phyloP scores from a whole-genome alignment of 2,888 invertebrate genomes.

The Dinocampus coccinellae region DNA sequence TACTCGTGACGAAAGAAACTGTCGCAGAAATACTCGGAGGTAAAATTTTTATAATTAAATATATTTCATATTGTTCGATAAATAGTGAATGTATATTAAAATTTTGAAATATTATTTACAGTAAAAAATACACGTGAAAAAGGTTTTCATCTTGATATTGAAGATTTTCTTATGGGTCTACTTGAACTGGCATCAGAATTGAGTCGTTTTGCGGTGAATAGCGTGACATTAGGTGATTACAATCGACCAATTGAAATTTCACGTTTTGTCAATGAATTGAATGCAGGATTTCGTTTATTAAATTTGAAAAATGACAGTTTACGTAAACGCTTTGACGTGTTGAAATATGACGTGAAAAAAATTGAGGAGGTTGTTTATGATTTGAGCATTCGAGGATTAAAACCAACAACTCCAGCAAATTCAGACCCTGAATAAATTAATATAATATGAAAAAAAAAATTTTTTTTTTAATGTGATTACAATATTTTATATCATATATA shows the following conservation, averaged over 20 bases:
- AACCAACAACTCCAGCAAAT: slow-evolving; percentile 61
- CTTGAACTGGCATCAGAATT: slow-evolving; percentile 87
- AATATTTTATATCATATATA: no score
- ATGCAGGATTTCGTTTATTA: slow-evolving; percentile 89
- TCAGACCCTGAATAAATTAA: slow-evolving; percentile 13
- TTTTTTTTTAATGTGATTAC: no score
- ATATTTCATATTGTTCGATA: background rate
- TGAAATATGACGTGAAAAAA: slow-evolving; percentile 94
- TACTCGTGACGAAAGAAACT: slow-evolving; percentile 80
- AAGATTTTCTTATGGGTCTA: slow-evolving; percentile 90
- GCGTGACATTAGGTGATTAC: slow-evolving; percentile 88
- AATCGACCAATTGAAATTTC: slow-evolving; percentile 85
- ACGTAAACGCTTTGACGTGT: slow-evolving; percentile 86
- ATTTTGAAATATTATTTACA: slow-evolving; percentile 65
- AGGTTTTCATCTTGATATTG: slow-evolving; percentile 92
- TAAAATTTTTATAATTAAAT: slow-evolving; percentile 65
- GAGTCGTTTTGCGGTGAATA: slow-evolving; percentile 86
- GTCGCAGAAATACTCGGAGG: slow-evolving; percentile 84
- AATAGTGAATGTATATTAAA: background rate
- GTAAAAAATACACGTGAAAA: slow-evolving; percentile 78
- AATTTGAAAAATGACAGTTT: slow-evolving; percentile 92
- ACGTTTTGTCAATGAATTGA: slow-evolving; percentile 86
- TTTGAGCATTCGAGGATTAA: slow-evolving; percentile 83
- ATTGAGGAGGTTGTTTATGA: slow-evolving; percentile 94
- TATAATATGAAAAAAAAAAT: background rate